phyloP scores from a whole-genome alignment of 2,797 vertebrate species.

The Rhinatrema bivittatum region DNA sequence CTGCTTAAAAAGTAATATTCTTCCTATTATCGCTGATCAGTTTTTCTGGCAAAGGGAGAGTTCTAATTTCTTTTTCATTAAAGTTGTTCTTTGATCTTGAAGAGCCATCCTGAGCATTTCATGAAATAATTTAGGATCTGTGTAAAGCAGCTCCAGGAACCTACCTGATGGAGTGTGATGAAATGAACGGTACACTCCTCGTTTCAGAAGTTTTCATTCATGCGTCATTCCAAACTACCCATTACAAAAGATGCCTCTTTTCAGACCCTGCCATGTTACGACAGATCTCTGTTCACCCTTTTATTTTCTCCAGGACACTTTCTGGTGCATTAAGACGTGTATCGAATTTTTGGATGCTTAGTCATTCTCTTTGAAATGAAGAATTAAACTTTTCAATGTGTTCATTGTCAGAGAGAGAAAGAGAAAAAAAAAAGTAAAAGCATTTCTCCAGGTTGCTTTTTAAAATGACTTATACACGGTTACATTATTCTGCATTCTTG shows the following conservation, averaged over 20 bases:
- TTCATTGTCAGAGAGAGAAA: too few relatives aligned
- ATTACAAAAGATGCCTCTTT: too few relatives aligned
- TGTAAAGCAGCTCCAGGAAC: neutral
- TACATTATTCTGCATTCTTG: neutral
- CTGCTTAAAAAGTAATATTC: too few relatives aligned
- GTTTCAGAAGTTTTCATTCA: conserved; percentile 15
- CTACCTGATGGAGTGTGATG: too few relatives aligned
- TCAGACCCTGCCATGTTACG: too few relatives aligned
- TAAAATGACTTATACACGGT: neutral
- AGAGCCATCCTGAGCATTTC: neutral
- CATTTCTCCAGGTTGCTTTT: too few relatives aligned
- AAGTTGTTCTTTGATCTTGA: conserved; percentile 21
- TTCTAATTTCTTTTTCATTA: conserved; percentile 3
- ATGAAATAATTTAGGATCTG: too few relatives aligned
- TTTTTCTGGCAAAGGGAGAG: too few relatives aligned
- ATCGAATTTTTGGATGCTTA: conserved; percentile 4
- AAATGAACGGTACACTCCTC: conserved; percentile 1
- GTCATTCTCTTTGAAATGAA: too few relatives aligned
- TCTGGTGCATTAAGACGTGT: conserved; percentile 11
- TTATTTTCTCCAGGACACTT: neutral
- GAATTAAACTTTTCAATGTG: neutral
- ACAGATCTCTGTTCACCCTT: conserved; percentile 6
- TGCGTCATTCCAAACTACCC: too few relatives aligned
- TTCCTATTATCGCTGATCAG: too few relatives aligned
- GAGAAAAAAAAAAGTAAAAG: too few relatives aligned